Evolutionary conservation across 2,113 vertebrate genomes (phyloP), one percentile per base, ranked within the genome.

Genomic region (Poeciliopsis retropinna): DNA sequence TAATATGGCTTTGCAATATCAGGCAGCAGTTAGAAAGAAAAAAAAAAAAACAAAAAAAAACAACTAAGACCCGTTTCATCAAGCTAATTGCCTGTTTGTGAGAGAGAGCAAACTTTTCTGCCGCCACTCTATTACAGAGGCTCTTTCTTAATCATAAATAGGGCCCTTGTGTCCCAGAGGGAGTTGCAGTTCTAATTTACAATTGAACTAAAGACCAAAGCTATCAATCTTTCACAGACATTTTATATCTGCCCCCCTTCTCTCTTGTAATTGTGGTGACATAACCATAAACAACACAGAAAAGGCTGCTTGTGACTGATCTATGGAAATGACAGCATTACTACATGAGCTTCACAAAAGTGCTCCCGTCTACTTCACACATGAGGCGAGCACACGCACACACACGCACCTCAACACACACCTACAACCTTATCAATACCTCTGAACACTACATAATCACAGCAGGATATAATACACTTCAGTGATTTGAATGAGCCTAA

Each of bases 141-240:
- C 95, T 97, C 97, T 97, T 98, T 97, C 97, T 97, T 97, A 98
- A 98, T 98, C 96, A 98, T 97, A 98, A 97, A 97, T 97, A 96
- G 95, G 95, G 96, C 95, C 94, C 94, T 91, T 95, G 95, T 95
- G 95, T 97, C 96, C 96, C 96, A 93, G 93, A 95, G 97, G 95
- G 96, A 95, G 93, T 95, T 95, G 95, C 95, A 89, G 95, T 98
- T 97, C 96, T 97, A 97, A 99, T 99, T 98, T 98, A 97, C 96
- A 97, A 97, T 96, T 98, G 96, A 99, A 98, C 96, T 96, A 94
- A 95, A 96, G 96, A 98, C 96, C 96, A 96, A 96, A 96, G 95
- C 96, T 96, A 99, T 98, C 97, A 97, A 99, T 99, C 97, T 97
- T 95, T 95, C 93, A 94, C 92, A 96, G 95, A 92, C 95, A 96